These are phyloP conservation scores for Oithona nana DNA, from an alignment of 2,888 invertebrate species.

Conservation along the genomic window DNA sequence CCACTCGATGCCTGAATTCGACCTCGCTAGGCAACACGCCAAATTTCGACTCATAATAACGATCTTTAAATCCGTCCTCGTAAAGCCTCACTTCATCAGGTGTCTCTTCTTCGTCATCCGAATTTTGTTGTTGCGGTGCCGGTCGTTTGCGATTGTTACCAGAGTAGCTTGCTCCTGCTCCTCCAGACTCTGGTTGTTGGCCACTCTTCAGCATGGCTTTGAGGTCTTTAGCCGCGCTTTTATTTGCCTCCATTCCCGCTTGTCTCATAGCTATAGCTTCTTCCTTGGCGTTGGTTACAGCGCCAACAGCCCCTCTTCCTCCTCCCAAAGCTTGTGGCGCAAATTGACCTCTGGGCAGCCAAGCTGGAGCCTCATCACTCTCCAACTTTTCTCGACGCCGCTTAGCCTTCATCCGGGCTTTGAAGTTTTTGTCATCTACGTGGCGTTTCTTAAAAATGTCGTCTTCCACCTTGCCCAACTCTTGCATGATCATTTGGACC, in stretches of 20 bases:
- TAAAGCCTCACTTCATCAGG: conserved; percentile 76
- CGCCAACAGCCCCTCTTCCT: conserved; percentile 22
- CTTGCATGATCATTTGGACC: conserved; percentile 83
- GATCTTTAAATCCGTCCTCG: conserved; percentile 93
- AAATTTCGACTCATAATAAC: conserved; percentile 90
- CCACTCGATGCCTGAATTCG: conserved; percentile 75
- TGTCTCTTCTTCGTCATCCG: conserved; percentile 42
- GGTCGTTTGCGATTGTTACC: not conserved
- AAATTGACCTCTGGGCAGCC: conserved; percentile 53
- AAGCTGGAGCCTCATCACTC: conserved; percentile 39
- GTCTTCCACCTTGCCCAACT: conserved; percentile 84
- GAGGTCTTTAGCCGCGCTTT: conserved; percentile 23
- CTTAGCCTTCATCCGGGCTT: conserved; percentile 45
- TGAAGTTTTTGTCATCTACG: conserved; percentile 60
- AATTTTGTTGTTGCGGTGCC: conserved; percentile 22
- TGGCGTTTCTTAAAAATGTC: conserved; percentile 88
- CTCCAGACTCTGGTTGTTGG: not conserved
- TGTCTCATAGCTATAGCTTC: conserved; percentile 52
- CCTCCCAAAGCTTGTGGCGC: conserved; percentile 37
- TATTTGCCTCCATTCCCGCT: conserved; percentile 25
- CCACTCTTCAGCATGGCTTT: conserved; percentile 33
- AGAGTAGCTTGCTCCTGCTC: not conserved
- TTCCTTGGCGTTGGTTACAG: conserved; percentile 47
- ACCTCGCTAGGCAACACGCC: conserved; percentile 52
- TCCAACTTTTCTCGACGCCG: conserved; percentile 35